phyloP scores from a whole-genome alignment of 92 coral and sea anemone genomes.

The Anthopleura xanthogrammica region DNA sequence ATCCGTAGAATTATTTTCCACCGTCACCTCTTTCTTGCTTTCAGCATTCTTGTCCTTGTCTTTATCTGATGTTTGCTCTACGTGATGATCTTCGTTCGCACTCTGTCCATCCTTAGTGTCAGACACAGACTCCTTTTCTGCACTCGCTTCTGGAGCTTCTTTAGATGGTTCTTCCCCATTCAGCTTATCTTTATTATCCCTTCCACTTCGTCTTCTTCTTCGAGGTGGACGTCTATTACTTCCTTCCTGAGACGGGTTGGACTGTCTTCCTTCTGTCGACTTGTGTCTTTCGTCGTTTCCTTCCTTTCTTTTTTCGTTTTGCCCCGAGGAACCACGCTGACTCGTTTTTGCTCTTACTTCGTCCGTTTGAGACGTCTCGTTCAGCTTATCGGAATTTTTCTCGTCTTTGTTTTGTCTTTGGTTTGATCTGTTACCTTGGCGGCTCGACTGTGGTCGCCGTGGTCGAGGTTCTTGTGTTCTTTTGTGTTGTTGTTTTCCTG shows the following conservation, averaged over 20 bases:
- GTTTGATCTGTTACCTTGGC: conserved; percentile 13
- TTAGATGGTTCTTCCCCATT: neutral
- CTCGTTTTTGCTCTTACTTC: conserved; percentile 5
- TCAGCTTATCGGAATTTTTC: neutral
- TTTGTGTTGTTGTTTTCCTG: conserved; percentile 12
- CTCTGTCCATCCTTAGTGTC: neutral
- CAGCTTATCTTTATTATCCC: conserved; percentile 2
- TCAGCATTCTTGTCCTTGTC: neutral
- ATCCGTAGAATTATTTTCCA: neutral
- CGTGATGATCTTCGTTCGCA: neutral
- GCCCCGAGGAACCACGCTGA: neutral
- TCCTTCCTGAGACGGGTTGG: conserved; percentile 17
- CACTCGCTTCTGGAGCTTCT: neutral
- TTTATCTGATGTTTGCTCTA: neutral
- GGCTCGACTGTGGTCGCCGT: conserved; percentile 22
- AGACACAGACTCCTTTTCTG: neutral
- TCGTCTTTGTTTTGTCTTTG: conserved; percentile 20
- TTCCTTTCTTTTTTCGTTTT: neutral
- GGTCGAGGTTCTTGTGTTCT: conserved; percentile 8
- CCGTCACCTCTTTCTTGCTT: neutral
- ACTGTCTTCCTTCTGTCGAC: conserved; percentile 15
- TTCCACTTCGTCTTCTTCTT: conserved; percentile 4
- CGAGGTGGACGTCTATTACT: conserved; percentile 3
- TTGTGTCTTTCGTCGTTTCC: neutral
- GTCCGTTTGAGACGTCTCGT: conserved; percentile 9